Percentiles rank a stretch among this genome's conserved stretches.
Evolutionary conservation across 1,140 invertebrate species (phyloP).

Genomic region (Drosophila eugracilis): DNA sequence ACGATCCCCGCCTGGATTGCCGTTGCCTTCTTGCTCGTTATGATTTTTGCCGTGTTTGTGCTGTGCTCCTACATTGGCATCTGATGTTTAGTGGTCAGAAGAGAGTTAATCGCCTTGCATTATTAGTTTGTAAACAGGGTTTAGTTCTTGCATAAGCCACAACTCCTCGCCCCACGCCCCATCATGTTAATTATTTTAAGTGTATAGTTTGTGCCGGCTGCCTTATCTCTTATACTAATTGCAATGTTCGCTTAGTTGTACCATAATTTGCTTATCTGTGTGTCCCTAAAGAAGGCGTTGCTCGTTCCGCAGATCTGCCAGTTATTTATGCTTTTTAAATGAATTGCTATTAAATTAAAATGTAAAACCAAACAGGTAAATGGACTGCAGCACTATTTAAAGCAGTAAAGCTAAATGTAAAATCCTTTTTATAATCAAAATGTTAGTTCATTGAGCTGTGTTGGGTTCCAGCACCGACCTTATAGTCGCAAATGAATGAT

Average conservation of each 20-base stretch:
- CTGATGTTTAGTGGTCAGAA: slow-evolving; percentile 86
- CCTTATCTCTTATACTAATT: slow-evolving; percentile 61
- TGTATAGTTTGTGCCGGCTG: slow-evolving; percentile 60
- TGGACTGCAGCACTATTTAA: slow-evolving; percentile 4
- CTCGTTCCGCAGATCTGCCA: slow-evolving; percentile 23
- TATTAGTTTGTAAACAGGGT: slow-evolving; percentile 63
- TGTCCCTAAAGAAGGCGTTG: slow-evolving; percentile 21
- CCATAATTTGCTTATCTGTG: slow-evolving; percentile 32
- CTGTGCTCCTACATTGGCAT: slow-evolving; percentile 92
- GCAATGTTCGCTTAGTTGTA: slow-evolving; percentile 35
- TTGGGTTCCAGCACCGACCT: not conserved
- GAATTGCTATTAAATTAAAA: slow-evolving; percentile 40
- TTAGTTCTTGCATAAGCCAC: slow-evolving; percentile 50
- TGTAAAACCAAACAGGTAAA: slow-evolving; percentile 30
- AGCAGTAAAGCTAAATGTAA: slow-evolving; percentile 18
- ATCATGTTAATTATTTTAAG: slow-evolving; percentile 69
- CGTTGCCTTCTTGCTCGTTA: slow-evolving; percentile 89
- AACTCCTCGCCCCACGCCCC: not conserved
- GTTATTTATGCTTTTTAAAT: slow-evolving; percentile 45
- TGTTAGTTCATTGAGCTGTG: slow-evolving; percentile 20
- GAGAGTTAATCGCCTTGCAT: slow-evolving; percentile 61
- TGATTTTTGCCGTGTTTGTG: slow-evolving; percentile 91
- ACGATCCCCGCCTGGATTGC: slow-evolving; percentile 92
- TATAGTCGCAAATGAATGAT: slow-evolving; percentile 23
- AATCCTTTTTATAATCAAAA: slow-evolving; percentile 30